phyloP scores from a whole-genome alignment of 2,113 vertebrate species.

The Narcine bancroftii region DNA sequence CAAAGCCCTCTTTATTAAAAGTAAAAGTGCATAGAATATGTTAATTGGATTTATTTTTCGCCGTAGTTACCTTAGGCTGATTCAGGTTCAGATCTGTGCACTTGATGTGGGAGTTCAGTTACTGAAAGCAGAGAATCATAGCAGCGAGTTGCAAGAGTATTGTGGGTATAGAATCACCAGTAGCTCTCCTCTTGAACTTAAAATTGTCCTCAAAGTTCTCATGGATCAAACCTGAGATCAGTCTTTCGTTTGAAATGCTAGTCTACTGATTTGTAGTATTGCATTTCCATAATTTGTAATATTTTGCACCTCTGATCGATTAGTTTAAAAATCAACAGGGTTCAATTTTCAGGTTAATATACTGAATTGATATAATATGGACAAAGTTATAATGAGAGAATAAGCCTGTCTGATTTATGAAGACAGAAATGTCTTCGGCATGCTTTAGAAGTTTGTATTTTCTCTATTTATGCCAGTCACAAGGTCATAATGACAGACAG shows the following conservation, averaged over 20 bases:
- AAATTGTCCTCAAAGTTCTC: neutral
- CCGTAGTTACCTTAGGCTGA: neutral
- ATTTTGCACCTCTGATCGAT: neutral
- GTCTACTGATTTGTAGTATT: neutral
- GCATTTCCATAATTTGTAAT: slow-evolving; percentile 14
- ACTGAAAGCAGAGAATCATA: neutral
- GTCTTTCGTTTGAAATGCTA: neutral
- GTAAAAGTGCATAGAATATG: neutral
- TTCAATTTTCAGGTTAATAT: neutral
- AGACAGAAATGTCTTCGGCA: slow-evolving; percentile 41
- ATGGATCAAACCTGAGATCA: neutral
- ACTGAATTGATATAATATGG: neutral
- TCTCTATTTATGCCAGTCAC: slow-evolving; percentile 70
- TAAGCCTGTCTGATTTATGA: slow-evolving; percentile 25
- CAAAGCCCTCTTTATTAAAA: neutral
- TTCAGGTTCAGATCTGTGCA: neutral
- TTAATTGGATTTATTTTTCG: neutral
- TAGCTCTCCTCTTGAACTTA: neutral
- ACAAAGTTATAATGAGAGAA: neutral
- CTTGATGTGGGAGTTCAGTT: neutral
- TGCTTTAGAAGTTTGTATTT: slow-evolving; percentile 62
- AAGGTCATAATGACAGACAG: slow-evolving; percentile 66
- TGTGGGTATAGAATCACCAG: neutral
- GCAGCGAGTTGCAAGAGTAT: neutral
- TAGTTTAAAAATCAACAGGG: slow-evolving; percentile 2